Base-by-base conservation (phyloP, 2,888 invertebrate genomes). In the Nezara viridula region DNA sequence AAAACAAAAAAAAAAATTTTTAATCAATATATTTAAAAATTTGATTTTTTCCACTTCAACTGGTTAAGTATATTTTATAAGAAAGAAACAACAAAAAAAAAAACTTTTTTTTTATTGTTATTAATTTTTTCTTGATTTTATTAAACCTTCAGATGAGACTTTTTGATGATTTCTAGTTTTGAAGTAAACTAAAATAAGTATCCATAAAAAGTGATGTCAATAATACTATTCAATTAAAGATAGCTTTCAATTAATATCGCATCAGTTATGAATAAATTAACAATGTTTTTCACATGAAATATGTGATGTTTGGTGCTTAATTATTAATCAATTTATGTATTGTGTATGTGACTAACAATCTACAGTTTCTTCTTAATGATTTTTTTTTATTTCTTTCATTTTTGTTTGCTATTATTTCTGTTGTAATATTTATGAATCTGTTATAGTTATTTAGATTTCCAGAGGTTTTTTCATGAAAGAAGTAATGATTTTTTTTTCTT, bases 401-500 rank as follows among this genome's bases (percentile, higher is more conserved):
- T 60, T 27, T 5, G 0, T 60, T 32, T 1, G n/a, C 27, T 60
- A 27, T 60, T 27, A 14, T 60, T 60, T 3, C 32, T 32, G 27
- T 60, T 16, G 37, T 32, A 73, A 73, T 73, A 73, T 73, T 19
- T 73, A 32, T 73, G 37, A 5, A 1, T 73, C 0, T 73, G 16
- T 73, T 73, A 19, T 73, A 73, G 37, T 37, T 73, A 73, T 37
- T 37, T 73, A 37, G 60, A 37, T 37, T 73, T 37, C 32, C 27
- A 73, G 37, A 73, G 66, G 66, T 73, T 73, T 7, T 73, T 73
- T 73, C 66, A 73, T 73, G 37, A 60, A 60, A 60, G 27, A 73
- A 73, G 66, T 73, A 73, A 73, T 73, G 0, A 6, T 37, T 73
- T 16, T 73, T 73, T 66, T 66, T 73, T 73, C 6, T 60, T 60